phyloP scores from a whole-genome alignment of 2,797 vertebrate genomes.

The Microchirus variegatus region DNA sequence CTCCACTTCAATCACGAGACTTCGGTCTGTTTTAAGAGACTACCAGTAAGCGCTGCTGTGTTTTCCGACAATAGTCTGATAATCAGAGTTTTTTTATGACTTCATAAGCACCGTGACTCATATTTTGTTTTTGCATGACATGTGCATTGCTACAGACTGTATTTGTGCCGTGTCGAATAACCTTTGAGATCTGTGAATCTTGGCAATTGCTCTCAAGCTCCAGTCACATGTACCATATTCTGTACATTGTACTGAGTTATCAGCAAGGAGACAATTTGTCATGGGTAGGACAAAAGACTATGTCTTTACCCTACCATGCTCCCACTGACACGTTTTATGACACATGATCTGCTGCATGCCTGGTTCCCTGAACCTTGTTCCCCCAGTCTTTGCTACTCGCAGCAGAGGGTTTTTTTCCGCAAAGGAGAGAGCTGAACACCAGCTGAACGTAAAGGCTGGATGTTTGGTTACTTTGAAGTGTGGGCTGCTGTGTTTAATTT shows the following conservation, averaged over 20 bases:
- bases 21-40: neutral
- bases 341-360: slow-evolving; percentile 47
- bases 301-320: slow-evolving; percentile 17
- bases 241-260: neutral
- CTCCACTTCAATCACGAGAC: slow-evolving; percentile 16
- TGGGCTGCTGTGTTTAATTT: slow-evolving; percentile 3
- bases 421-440: slow-evolving; percentile 9
- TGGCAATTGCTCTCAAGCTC: neutral
- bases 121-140: too few relatives aligned
- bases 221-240: neutral
- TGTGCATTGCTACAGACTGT: too few relatives aligned
- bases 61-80: neutral
- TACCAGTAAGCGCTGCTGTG: neutral
- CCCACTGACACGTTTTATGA: slow-evolving; percentile 42
- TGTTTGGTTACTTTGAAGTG: slow-evolving; percentile 36
- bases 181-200: neutral
- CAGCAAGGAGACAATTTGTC: slow-evolving; percentile 25
- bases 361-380: slow-evolving; percentile 48
- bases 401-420: neutral
- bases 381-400: slow-evolving; percentile 16
- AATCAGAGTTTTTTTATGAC: neutral
- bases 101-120: neutral
- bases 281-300: slow-evolving; percentile 29
- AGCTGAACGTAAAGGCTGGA: slow-evolving; percentile 31
- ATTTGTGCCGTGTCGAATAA: neutral